Conservation (phyloP, 2,888 invertebrate species). For the Drosophila lacicola region DNA sequence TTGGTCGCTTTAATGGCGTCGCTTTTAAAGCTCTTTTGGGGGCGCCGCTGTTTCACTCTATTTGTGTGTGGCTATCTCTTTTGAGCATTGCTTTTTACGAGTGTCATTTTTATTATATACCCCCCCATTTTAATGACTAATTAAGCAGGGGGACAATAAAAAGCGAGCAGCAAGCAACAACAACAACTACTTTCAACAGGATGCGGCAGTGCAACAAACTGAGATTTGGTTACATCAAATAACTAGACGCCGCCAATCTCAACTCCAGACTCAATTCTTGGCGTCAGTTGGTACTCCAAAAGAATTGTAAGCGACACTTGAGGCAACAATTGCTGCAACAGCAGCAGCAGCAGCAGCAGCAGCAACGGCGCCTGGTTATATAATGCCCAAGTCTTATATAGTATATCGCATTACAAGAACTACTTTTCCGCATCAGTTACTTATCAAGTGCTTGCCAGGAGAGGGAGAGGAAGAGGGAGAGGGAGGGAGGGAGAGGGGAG, state of each 20-base stretch:
- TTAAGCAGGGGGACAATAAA: conserved; percentile 70
- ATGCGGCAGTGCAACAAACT: conserved; percentile 11
- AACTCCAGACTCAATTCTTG: conserved; percentile 2
- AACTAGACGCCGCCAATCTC: conserved; percentile 38
- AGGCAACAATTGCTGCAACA: conserved; percentile 23
- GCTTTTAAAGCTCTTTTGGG: conserved; percentile 70
- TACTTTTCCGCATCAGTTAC: conserved; percentile 49
- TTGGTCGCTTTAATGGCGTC: conserved; percentile 71
- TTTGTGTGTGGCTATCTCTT: neutral
- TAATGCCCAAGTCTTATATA: conserved; percentile 16
- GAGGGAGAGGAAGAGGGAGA: conserved; percentile 3
- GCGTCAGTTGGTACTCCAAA: conserved; percentile 43
- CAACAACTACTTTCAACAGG: conserved; percentile 29
- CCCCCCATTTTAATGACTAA: conserved; percentile 71
- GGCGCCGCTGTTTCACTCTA: conserved; percentile 14
- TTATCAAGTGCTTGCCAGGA: conserved; percentile 19
- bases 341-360: neutral
- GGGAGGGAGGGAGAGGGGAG: too few relatives aligned
- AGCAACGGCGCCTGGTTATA: conserved; percentile 16
- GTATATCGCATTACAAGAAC: conserved; percentile 55
- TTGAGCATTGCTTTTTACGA: conserved; percentile 54
- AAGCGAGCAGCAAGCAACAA: conserved; percentile 12
- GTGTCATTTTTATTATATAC: conserved; percentile 70
- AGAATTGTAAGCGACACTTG: conserved; percentile 48
- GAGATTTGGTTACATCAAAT: conserved; percentile 52